Evolutionary conservation across 2,113 vertebrate genomes (phyloP), one percentile per base, ranked within the genome.

Genomic region (Rafetus swinhoei): DNA sequence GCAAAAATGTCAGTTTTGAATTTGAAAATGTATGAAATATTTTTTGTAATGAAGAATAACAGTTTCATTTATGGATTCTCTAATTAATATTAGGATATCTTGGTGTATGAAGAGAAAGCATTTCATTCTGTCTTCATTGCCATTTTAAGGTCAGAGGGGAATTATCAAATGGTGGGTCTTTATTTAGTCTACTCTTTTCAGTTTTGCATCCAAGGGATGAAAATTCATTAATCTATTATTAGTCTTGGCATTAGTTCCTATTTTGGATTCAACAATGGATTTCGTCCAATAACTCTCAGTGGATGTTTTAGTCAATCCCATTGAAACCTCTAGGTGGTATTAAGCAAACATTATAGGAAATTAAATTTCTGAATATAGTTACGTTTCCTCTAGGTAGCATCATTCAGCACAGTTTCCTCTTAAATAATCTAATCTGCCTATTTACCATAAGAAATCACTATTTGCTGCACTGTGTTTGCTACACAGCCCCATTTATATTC

Each of bases 81-180:
- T 11, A 79, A 53, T 32, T 53, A 79, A 53, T 29, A 79, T 53
- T 77, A 19, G 24, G 27, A 32, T 52, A 27, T 53, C 25, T 53
- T 53, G 60, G 60, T 79, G 24, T 15, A 52, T 22, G 4, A 74
- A 74, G 69, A 74, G 21, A 39, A 39, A 74, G 19, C 27, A 29
- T 8, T 27, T 52, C 25, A 32, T 53, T 13, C 21, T 27, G 53
- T 52, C 15, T 79, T 50, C 53, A 15, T 15, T 50, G 45, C 8
- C 6, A 52, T 27, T 79, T 52, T 25, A 10, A 52, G 35, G 52
- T 35, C 0, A 56, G 14, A 82, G 4, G 16, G 60, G 14, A 13
- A 65, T 82, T 74, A 35, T 32, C 50, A 56, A 86, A 52, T 79
- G 55, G 21, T 5, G 13, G 19, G 35, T 39, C 21, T 74, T 35